These are phyloP conservation scores for Bicyclus anynana DNA, from an alignment of 1,140 invertebrate species.

Conservation along the genomic window DNA sequence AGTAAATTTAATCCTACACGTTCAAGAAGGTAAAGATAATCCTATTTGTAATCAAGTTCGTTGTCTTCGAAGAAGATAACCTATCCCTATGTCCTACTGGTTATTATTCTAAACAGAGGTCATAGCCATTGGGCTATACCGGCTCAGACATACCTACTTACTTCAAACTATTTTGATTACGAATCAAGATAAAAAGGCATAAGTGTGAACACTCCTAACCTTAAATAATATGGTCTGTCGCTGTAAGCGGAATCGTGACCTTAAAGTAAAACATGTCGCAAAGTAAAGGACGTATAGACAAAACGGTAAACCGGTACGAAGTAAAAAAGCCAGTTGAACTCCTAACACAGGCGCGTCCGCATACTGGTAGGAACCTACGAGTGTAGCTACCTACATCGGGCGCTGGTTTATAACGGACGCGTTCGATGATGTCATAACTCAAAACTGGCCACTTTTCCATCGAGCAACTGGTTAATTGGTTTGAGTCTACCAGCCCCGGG, in stretches of 20 bases:
- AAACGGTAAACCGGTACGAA: not conserved
- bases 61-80: too few relatives aligned
- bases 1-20: too few relatives aligned
- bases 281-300: not conserved
- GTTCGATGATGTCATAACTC: slow-evolving; percentile 39
- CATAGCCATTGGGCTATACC: too few relatives aligned
- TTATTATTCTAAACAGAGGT: too few relatives aligned
- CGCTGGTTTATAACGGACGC: slow-evolving; percentile 10
- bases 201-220: not conserved
- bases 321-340: not conserved
- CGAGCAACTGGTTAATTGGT: slow-evolving; percentile 50
- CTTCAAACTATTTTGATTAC: too few relatives aligned
- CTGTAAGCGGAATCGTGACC: not conserved
- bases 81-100: too few relatives aligned
- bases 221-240: not conserved
- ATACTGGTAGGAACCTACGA: not conserved
- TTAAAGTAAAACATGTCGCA: not conserved
- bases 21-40: too few relatives aligned
- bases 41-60: too few relatives aligned
- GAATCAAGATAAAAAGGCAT: too few relatives aligned
- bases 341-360: not conserved
- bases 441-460: slow-evolving; percentile 16
- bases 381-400: not conserved
- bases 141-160: too few relatives aligned
- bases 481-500: slow-evolving; percentile 35